Conservation (phyloP, 2,113 vertebrate species). For the Vulpes ferrilata region DNA sequence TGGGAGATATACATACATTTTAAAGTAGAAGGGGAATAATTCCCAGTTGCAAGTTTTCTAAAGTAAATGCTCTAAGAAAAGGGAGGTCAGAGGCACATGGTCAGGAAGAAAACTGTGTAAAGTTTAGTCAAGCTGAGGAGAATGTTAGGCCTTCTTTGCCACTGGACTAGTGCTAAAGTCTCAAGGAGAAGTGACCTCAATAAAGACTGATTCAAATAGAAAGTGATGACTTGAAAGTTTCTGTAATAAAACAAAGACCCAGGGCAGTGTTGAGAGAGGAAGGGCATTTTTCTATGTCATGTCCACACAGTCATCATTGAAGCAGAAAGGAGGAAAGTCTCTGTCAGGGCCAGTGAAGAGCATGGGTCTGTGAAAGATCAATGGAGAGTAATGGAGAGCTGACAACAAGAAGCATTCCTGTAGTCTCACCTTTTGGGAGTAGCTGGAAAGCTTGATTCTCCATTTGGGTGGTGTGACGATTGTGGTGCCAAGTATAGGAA, state of each 20-base stretch:
- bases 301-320: background rate
- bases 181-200: slow-evolving; percentile 13
- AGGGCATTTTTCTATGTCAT: background rate
- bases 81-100: background rate
- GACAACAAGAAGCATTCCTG: background rate
- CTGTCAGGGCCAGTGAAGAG: background rate
- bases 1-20: background rate
- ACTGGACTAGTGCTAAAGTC: background rate
- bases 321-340: background rate
- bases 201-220: slow-evolving; percentile 54
- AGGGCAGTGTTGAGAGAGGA: background rate
- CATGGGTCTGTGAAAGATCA: background rate
- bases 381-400: background rate
- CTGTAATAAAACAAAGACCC: background rate
- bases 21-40: slow-evolving; percentile 6
- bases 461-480: background rate
- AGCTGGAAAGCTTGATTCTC: background rate
- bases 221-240: slow-evolving; percentile 19
- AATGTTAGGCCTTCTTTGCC: background rate
- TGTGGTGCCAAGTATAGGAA: background rate
- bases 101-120: background rate
- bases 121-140: background rate
- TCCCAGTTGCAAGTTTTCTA: slow-evolving; percentile 9
- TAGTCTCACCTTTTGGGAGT: background rate
- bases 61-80: slow-evolving; percentile 15